Evolutionary conservation across 2,888 invertebrate species (phyloP).

Genomic region (Agrotis clavis): DNA sequence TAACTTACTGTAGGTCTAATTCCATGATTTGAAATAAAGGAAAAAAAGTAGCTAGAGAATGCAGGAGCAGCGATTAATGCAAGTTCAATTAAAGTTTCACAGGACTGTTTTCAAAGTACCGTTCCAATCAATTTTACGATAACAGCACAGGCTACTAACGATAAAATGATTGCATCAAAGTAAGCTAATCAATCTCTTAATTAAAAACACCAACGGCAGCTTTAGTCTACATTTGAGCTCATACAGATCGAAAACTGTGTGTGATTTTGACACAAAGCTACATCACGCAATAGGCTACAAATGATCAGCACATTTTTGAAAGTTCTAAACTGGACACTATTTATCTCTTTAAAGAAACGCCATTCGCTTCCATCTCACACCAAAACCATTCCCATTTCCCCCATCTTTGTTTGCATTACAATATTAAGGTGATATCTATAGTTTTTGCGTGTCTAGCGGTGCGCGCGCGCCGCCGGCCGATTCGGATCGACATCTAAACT

Average conservation of each 20-base stretch:
- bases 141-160: too few species aligned
- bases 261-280: neutral
- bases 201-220: neutral
- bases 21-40: neutral
- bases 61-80: neutral
- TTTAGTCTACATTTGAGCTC: neutral
- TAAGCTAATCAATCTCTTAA: neutral
- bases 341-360: constrained; percentile 30
- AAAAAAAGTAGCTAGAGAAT: neutral
- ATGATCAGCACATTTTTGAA: neutral
- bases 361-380: constrained; percentile 48
- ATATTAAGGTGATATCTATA: constrained; percentile 78
- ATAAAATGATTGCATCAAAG: too few species aligned
- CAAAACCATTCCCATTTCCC: constrained; percentile 75
- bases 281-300: too few species aligned
- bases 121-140: too few species aligned
- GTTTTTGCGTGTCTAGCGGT: constrained; percentile 79
- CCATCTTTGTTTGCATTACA: constrained; percentile 83
- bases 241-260: neutral
- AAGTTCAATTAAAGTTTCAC: neutral
- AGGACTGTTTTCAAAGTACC: too few species aligned
- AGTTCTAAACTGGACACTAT: too few species aligned
- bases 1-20: neutral
- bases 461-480: constrained; percentile 68
- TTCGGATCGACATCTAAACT: constrained; percentile 66